phyloP scores from a whole-genome alignment of 2,797 vertebrate species.

The Morelia viridis region DNA sequence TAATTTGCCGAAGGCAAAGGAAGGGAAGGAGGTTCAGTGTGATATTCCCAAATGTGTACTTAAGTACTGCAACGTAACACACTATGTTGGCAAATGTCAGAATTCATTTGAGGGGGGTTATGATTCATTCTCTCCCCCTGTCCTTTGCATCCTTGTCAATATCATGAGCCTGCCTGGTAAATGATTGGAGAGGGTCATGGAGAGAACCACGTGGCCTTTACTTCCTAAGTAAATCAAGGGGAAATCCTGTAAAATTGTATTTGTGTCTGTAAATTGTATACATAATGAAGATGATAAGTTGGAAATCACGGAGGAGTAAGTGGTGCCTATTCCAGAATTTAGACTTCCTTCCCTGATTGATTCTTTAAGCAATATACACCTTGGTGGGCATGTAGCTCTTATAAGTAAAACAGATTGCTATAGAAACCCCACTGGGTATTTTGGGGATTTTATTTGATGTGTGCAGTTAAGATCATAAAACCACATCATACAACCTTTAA shows the following conservation, averaged over 20 bases:
- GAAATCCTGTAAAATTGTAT: slow-evolving; percentile 38
- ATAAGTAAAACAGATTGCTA: neutral
- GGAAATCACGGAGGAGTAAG: neutral
- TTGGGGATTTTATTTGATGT: neutral
- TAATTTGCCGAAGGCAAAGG: too few species aligned
- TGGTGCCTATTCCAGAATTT: slow-evolving; percentile 41
- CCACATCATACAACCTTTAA: slow-evolving; percentile 21
- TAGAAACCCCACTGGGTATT: neutral
- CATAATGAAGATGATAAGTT: slow-evolving; percentile 42
- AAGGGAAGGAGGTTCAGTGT: neutral
- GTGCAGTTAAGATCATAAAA: slow-evolving; percentile 39
- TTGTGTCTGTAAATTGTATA: slow-evolving; percentile 41
- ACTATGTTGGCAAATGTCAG: neutral
- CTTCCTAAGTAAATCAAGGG: slow-evolving; percentile 37
- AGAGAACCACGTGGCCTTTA: slow-evolving; percentile 21
- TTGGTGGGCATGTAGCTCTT: neutral
- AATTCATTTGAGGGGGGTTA: slow-evolving; percentile 5
- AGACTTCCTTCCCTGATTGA: slow-evolving; percentile 14
- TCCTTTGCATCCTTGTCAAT: slow-evolving; percentile 23
- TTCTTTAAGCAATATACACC: slow-evolving; percentile 3
- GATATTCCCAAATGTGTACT: neutral
- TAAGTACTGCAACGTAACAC: neutral
- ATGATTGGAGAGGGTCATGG: slow-evolving; percentile 20
- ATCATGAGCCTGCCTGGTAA: slow-evolving; percentile 22
- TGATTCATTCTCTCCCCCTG: neutral